These are phyloP conservation scores for Leptodactylus fuscus DNA, from an alignment of 2,113 vertebrate genomes.

Conservation along the genomic window DNA sequence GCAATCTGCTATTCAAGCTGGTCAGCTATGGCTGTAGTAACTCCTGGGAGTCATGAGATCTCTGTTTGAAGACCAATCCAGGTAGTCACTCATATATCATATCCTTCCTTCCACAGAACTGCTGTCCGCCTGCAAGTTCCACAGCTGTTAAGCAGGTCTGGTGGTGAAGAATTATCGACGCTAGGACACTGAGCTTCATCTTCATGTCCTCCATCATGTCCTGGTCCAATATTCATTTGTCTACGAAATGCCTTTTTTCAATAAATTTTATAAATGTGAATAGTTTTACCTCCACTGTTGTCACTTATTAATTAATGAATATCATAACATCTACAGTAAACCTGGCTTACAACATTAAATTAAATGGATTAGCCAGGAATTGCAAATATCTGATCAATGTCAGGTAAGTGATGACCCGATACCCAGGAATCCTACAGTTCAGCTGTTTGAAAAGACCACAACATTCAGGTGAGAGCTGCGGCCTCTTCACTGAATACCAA, in stretches of 20 bases:
- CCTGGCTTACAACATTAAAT: too few relatives aligned
- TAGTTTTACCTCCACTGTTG: background rate
- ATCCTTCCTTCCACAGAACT: constrained; percentile 71
- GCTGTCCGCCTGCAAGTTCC: constrained; percentile 79
- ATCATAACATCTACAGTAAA: too few relatives aligned
- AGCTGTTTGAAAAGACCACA: too few relatives aligned
- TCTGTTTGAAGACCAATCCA: too few relatives aligned
- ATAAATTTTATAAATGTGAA: background rate
- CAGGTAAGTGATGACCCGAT: too few relatives aligned
- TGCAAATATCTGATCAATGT: too few relatives aligned
- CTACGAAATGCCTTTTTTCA: background rate
- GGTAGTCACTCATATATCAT: background rate
- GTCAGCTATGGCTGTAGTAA: too few relatives aligned
- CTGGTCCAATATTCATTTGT: background rate
- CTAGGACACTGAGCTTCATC: background rate
- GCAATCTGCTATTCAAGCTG: too few relatives aligned
- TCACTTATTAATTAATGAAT: background rate
- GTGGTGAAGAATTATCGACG: background rate
- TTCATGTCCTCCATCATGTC: background rate
- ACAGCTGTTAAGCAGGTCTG: constrained; percentile 49
- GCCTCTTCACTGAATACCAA: too few relatives aligned
- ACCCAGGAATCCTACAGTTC: too few relatives aligned
- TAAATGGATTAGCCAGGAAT: too few relatives aligned
- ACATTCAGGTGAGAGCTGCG: too few relatives aligned
- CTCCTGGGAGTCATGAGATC: background rate